Evolutionary conservation across 2,113 vertebrate genomes (phyloP), one percentile per base, ranked within the genome.

Genomic region (Setophaga coronata): DNA sequence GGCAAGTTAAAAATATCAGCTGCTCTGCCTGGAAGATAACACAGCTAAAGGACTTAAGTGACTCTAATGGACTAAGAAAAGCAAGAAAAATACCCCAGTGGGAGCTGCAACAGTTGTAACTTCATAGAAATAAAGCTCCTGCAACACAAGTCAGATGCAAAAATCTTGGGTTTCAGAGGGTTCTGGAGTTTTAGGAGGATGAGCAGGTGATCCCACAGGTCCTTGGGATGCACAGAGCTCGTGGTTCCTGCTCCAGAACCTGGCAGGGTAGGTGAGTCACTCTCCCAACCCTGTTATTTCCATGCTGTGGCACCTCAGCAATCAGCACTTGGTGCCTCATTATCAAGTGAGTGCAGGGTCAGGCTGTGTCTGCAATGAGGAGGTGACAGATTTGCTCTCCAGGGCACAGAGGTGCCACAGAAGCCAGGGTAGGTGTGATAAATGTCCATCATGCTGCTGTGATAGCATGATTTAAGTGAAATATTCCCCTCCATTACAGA

Each of bases 1-100:
- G 86, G 78, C 78, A 67, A 91, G 93, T 80, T 95, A 94, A 95
- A 95, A 97, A 95, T 96, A 95, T n/a, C 95, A 76, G 74, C 73
- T 47, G 87, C 51, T 95, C 66, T 78, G 86, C 89, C 31, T 47
- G 33, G 62, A 69, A 96, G 90, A 82, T 6, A 91, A 81, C 79
- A 66, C 58, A 95, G 84, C 54, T 86, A 58, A 82, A 91, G 82
- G 78, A 66, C 62, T 87, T 53, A 38, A 79, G 34, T 58, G 87
- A 82, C 58, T 93, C 74, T 85, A 86, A 96, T 77, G 92, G 71
- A 83, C 74, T 73, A 45, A 45, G 66, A 57, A 79, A 70, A 78
- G 72, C 33, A 24, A 40, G 57, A 61, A 42, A 45, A 87, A 66
- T 5, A 4, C 10, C 48, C 57, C 66, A 25, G 58, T 17, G 78